A percentile compares a stretch with the other conserved stretches of the same genome.
phyloP scores from a whole-genome alignment of 2,113 vertebrate genomes.

The Tragelaphus scriptus region DNA sequence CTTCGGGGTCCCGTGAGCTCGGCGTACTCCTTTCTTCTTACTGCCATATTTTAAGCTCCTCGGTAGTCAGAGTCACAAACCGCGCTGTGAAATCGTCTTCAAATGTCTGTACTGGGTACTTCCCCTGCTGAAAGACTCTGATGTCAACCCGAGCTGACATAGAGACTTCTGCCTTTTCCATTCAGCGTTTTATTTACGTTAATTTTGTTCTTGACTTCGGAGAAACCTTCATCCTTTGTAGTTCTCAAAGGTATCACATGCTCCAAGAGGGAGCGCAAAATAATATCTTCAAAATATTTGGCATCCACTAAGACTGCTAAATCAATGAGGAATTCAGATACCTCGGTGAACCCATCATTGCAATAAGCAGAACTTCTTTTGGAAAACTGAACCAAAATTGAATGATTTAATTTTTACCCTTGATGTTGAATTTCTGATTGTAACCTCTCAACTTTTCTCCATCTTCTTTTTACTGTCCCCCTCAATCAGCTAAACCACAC shows the following conservation, averaged over 20 bases:
- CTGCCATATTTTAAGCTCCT: background rate
- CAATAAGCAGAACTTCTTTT: background rate
- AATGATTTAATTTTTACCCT: background rate
- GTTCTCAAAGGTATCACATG: background rate
- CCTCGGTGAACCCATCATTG: background rate
- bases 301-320: background rate
- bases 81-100: background rate
- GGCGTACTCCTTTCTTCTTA: background rate
- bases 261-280: background rate
- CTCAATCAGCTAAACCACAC: background rate
- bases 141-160: background rate
- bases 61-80: background rate
- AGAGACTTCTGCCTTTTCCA: background rate
- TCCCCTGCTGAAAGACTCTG: background rate
- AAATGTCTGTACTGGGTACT: background rate
- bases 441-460: background rate
- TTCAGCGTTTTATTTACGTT: background rate
- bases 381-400: background rate
- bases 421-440: background rate
- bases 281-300: background rate
- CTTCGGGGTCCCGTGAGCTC: background rate
- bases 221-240: background rate
- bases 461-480: background rate
- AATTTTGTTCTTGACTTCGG: background rate
- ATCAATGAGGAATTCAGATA: background rate